phyloP scores from a whole-genome alignment of 2,113 vertebrate species.

The Cygnus buccinator region DNA sequence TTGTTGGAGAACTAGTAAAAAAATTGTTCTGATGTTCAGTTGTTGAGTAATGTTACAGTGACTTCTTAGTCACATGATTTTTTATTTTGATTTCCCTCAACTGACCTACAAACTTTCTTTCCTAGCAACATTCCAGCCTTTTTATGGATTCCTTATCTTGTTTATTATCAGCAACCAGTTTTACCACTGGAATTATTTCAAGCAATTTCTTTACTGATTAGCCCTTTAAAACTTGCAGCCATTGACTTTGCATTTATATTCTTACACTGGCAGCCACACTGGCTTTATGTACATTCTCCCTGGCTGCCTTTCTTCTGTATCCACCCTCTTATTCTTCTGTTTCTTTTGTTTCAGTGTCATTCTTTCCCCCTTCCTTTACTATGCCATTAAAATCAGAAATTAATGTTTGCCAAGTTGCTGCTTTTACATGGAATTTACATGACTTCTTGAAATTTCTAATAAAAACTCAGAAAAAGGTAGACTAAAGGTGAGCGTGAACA shows the following conservation, averaged over 20 bases:
- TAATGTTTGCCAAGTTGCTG: background rate
- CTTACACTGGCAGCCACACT: background rate
- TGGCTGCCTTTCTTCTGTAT: background rate
- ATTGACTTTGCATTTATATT: constrained; percentile 24
- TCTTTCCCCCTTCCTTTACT: background rate
- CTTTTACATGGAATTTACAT: background rate
- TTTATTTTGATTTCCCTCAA: background rate
- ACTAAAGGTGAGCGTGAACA: background rate
- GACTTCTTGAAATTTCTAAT: background rate
- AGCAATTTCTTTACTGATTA: constrained; percentile 21
- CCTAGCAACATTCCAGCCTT: background rate
- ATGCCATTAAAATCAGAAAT: background rate
- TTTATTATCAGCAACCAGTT: background rate
- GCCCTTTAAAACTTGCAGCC: constrained; percentile 18
- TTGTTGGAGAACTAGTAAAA: background rate
- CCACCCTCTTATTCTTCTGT: background rate
- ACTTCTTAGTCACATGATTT: background rate
- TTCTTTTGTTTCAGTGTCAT: background rate
- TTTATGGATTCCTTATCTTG: background rate
- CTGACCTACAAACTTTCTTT: background rate
- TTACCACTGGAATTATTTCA: background rate
- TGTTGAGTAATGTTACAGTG: background rate
- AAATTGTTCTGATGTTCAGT: background rate
- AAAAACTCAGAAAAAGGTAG: background rate
- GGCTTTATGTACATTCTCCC: background rate